Evolutionary conservation across 1,140 invertebrate genomes (phyloP), one percentile per base, ranked within the genome.

Genomic region (Phymorhynchus buccinoides): DNA sequence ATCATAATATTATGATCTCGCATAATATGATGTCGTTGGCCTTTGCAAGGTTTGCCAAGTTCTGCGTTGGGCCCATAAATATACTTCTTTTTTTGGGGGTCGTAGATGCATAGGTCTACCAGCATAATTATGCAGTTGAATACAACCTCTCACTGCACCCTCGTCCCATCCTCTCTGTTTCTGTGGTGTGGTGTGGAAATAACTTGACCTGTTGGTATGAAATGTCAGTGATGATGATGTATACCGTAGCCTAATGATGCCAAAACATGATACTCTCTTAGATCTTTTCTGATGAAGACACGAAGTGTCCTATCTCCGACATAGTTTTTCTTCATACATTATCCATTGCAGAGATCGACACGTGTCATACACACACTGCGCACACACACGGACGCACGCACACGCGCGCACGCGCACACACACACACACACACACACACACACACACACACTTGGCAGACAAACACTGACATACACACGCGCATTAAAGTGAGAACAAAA

Each of bases 401-500:
- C 62, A 35, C 68, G 30, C 30, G n/a, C 18, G n/a, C 62, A 66
- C 39, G 1, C 80, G 22, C 22, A 80, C 35, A 85, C 56, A 48
- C 41, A 85, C 41, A 80, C 77, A 77, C 32, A 16, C 44, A 39
- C 35, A 12, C 41, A 39, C 35, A n/a, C 79, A 27, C 79, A n/a
- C 18, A 85, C 52, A 27, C 79, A 44, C 27, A 52, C 56, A 66
- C 52, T 44, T 52, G 48, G n/a, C n/a, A n/a, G n/a, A n/a, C n/a
- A n/a, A n/a, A n/a, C n/a, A n/a, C n/a, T n/a, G n/a, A n/a, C n/a
- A n/a, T n/a, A n/a, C n/a, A n/a, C n/a, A n/a, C n/a, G n/a, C n/a
- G n/a, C n/a, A n/a, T n/a, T n/a, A n/a, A n/a, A n/a, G n/a, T n/a
- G n/a, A n/a, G n/a, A n/a, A n/a, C n/a, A n/a, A n/a, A n/a, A n/a